Evolutionary conservation across 1,140 invertebrate genomes (phyloP), one percentile per base, ranked within the genome.

Genomic region (Amyelois transitella): DNA sequence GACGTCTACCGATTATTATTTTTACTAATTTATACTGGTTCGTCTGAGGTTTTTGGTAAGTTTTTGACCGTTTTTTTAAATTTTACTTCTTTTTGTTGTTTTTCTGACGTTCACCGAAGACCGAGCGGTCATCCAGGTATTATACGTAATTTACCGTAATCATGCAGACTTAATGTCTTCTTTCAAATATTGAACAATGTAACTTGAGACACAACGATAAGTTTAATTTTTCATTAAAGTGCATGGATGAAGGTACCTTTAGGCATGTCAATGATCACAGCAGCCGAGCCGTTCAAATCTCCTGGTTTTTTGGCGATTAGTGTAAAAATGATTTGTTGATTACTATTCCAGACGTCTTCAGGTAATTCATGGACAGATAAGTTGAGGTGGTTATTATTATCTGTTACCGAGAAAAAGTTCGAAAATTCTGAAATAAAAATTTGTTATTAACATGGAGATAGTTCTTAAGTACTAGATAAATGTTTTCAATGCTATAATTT

Each of bases 231-330:
- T 4, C 1, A 38, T 38, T 2, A 38, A 8, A n/a, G n/a, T n/a
- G n/a, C n/a, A n/a, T n/a, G n/a, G n/a, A 52, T 32, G 12, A 53
- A 44, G 25, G 18, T 65, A 72, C 69, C 69, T 70, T 61, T 72
- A 20, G 54, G 51, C 21, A 75, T 54, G 44, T 66, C 55, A 25
- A 77, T 65, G n/a, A 52, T 55, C 45, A 77, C 56, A 24, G 54
- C 63, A 12, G 74, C 51, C 55, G 57, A 45, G 20, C 53, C 68
- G 48, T 47, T 54, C 28, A 25, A 52, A 14, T 62, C 57, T 6
- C 56, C 62, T 18, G 65, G 65, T 59, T 72, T 75, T 6, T 51
- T 51, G 6, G 75, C 71, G n/a, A 74, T 28, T n/a, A 79, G 24
- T 17, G 51, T 56, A 32, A 79, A 75, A 0, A 72, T 17, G 1